These are phyloP conservation scores for Plebejus melissa DNA, from an alignment of 2,888 invertebrate genomes.

Conservation along the genomic window DNA sequence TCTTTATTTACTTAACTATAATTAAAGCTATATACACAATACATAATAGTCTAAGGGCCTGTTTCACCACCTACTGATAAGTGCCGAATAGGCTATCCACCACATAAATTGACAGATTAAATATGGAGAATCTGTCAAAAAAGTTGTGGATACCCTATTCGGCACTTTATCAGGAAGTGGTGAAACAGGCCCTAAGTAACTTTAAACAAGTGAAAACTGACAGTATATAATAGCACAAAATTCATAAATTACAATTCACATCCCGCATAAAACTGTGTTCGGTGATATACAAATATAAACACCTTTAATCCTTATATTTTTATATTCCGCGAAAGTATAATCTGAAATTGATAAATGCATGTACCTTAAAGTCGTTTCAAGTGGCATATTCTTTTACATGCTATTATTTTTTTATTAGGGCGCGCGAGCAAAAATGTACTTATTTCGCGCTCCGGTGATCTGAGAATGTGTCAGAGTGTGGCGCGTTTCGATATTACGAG, in stretches of 20 bases:
- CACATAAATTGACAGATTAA: no score
- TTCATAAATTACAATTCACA: no score
- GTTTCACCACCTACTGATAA: no score
- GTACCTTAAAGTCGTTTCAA: conserved; percentile 17
- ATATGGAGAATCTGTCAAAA: no score
- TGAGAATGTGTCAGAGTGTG: conserved; percentile 77
- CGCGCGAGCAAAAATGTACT: conserved; percentile 76
- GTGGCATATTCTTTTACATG: conserved; percentile 59
- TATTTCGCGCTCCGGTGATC: conserved; percentile 77
- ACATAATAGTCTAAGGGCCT: no score
- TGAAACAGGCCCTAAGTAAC: no score
- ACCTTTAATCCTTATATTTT: not conserved
- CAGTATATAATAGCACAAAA: no score
- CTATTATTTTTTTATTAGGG: conserved; percentile 75
- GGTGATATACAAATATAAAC: not conserved
- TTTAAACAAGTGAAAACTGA: no score
- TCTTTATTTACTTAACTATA: not conserved
- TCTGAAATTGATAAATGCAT: conserved; percentile 10
- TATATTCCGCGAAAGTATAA: not conserved
- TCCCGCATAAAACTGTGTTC: no score
- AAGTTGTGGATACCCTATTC: no score
- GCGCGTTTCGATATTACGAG: conserved; percentile 61
- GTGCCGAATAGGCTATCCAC: no score
- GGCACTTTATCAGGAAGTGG: no score
- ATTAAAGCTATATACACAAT: not conserved